Conservation (phyloP, 1,140 invertebrate species). For the Ridgeia piscesae region DNA sequence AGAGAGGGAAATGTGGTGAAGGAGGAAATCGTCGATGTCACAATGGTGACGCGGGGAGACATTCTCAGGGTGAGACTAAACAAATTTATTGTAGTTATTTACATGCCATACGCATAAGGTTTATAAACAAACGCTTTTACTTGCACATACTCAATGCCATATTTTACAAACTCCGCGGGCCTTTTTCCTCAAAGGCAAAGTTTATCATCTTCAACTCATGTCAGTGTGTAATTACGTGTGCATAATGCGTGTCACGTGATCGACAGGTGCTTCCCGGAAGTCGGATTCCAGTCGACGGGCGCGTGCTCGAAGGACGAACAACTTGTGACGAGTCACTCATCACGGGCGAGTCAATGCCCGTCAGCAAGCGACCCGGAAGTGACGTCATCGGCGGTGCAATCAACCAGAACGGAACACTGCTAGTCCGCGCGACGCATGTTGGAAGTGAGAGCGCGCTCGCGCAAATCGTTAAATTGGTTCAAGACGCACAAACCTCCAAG, state of each 20-base stretch:
- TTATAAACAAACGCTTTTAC: no score
- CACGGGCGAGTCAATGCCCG: conserved; percentile 99
- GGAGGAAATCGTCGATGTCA: conserved; percentile 78
- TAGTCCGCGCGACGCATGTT: conserved; percentile 92
- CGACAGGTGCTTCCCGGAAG: conserved; percentile 82
- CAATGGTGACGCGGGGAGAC: conserved; percentile 93
- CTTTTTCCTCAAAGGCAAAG: neutral
- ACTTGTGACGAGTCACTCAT: conserved; percentile 97
- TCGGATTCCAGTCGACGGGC: conserved; percentile 93
- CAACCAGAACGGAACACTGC: conserved; percentile 89
- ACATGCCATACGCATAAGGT: no score
- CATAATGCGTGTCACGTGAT: neutral
- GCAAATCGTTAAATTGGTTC: conserved; percentile 93
- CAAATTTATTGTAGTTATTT: no score
- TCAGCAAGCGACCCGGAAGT: conserved; percentile 77
- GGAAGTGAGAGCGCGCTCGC: conserved; percentile 93
- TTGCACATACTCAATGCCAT: neutral
- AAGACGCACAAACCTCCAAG: conserved; percentile 97
- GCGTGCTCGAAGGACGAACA: conserved; percentile 84
- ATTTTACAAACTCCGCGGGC: neutral
- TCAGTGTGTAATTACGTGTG: no score
- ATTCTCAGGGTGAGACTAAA: conserved; percentile 71
- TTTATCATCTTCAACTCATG: neutral
- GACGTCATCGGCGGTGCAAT: conserved; percentile 93
- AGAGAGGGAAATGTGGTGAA: conserved; percentile 70